Conservation (phyloP, 2,113 vertebrate species). For the Isichthys henryi region DNA sequence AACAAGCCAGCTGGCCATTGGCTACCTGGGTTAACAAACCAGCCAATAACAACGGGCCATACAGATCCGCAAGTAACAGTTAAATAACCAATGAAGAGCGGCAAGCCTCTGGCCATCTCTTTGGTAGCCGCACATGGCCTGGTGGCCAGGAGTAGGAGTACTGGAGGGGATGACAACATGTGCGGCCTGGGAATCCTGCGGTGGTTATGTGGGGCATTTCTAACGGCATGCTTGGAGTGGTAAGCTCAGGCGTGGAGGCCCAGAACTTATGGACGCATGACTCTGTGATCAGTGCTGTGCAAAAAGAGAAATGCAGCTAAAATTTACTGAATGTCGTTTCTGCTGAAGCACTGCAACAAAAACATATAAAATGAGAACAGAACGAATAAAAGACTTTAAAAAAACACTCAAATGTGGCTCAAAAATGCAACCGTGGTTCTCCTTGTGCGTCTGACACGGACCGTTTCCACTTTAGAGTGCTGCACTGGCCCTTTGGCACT, state of each 20-base stretch:
- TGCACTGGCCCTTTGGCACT: not conserved
- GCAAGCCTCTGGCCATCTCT: not conserved
- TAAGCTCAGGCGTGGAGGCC: not conserved
- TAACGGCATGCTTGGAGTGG: not conserved
- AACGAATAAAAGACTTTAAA: not conserved
- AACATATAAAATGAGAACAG: not conserved
- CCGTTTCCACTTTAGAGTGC: not conserved
- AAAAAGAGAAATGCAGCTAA: not conserved
- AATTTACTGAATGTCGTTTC: not conserved
- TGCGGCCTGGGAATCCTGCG: not conserved
- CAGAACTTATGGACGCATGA: no score
- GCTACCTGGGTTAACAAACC: not conserved
- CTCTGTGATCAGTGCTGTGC: not conserved
- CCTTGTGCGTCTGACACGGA: not conserved
- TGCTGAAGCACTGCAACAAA: not conserved
- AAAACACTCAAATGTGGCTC: not conserved
- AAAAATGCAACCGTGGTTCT: not conserved
- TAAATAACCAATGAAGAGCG: not conserved
- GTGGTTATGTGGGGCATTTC: not conserved
- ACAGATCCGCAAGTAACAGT: not conserved
- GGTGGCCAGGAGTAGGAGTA: not conserved
- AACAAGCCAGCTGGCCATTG: not conserved
- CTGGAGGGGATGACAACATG: not conserved
- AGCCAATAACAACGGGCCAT: not conserved
- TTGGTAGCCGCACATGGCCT: not conserved